Evolutionary conservation across 1,140 invertebrate genomes (phyloP).

Genomic region (Tetramorium parvispinum): DNA sequence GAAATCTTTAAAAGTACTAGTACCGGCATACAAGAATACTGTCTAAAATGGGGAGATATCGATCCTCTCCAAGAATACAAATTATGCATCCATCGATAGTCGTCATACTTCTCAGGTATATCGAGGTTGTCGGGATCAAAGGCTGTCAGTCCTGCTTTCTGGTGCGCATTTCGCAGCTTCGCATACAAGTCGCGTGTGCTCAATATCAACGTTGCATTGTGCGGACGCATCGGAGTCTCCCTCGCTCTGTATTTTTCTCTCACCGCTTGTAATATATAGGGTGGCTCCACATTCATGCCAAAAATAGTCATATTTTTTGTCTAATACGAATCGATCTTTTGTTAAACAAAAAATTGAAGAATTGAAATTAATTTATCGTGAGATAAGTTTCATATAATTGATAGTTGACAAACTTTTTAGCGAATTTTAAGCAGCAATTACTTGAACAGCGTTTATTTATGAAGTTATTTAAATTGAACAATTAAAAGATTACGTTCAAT

Average conservation of each 20-base stretch:
- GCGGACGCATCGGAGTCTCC: slow-evolving; percentile 61
- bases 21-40: not conserved
- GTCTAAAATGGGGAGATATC: slow-evolving; percentile 21
- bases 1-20: not conserved
- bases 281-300: not conserved
- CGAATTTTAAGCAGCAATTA: not conserved
- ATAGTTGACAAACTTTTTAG: not conserved
- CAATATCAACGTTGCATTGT: slow-evolving; percentile 79
- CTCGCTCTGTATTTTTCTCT: slow-evolving; percentile 2
- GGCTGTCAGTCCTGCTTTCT: slow-evolving; percentile 56
- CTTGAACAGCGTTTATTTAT: not conserved
- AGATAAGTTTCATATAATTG: not conserved
- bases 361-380: not conserved
- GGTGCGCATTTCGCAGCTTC: slow-evolving; percentile 70
- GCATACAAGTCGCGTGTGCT: slow-evolving; percentile 68
- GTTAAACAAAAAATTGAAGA: not conserved
- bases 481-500: not conserved
- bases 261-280: slow-evolving; percentile 24
- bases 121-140: slow-evolving; percentile 58
- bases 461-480: not conserved
- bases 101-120: slow-evolving; percentile 46
- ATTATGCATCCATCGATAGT: slow-evolving; percentile 53
- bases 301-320: not conserved
- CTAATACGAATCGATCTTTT: not conserved
- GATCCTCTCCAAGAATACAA: slow-evolving; percentile 14